These are phyloP conservation scores for Lagodon rhomboides DNA, from an alignment of 2,797 vertebrate species.

Conservation along the genomic window DNA sequence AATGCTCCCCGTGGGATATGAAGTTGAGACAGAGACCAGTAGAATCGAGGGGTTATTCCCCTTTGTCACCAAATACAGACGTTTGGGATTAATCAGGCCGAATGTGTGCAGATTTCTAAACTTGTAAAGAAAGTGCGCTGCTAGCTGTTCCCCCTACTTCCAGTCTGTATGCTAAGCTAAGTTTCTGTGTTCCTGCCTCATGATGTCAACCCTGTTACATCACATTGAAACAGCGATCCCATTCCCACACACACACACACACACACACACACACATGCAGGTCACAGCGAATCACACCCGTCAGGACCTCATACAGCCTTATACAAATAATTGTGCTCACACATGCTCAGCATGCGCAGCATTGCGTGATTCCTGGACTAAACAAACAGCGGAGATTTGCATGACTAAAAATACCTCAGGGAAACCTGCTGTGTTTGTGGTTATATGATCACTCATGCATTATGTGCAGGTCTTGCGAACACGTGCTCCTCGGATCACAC, in stretches of 20 bases:
- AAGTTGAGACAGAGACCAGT: no score
- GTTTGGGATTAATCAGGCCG: no score
- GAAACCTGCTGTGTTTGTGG: slow-evolving; percentile 29
- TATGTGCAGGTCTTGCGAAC: not conserved
- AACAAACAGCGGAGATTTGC: slow-evolving; percentile 33
- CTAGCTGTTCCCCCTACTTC: not conserved
- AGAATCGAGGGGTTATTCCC: no score
- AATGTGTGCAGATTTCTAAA: no score
- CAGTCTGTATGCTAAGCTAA: not conserved
- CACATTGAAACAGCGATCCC: not conserved
- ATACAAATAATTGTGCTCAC: not conserved
- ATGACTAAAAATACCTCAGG: slow-evolving; percentile 35
- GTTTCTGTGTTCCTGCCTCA: not conserved
- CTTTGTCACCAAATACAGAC: no score
- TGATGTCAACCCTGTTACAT: not conserved
- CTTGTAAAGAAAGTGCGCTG: not conserved
- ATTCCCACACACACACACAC: not conserved
- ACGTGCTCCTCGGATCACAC: not conserved
- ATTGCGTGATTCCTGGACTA: slow-evolving; percentile 32
- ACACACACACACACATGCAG: not conserved
- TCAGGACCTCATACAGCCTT: no score
- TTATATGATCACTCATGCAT: slow-evolving; percentile 9
- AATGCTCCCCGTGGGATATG: no score
- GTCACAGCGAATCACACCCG: not conserved
- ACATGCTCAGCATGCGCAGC: not conserved